Percentiles rank a stretch among this genome's conserved stretches.
Conservation (phyloP, 2,113 vertebrate genomes). For the Lipotes vexillifer region DNA sequence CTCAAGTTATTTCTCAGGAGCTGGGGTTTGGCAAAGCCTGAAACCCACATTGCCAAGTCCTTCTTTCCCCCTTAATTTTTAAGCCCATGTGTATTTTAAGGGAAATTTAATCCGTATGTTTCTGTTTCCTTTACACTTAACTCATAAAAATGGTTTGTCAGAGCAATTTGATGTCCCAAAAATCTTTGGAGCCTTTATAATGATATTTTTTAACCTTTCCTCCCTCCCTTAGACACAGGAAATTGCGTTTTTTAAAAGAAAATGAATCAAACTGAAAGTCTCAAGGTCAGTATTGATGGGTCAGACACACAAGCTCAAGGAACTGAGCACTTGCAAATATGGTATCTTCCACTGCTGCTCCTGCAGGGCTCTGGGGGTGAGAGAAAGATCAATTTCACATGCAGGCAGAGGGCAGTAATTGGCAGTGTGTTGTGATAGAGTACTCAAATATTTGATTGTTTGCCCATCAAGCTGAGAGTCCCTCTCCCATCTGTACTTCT, state of each 20-base stretch:
- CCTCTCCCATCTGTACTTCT: not conserved
- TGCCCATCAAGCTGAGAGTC: not conserved
- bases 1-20: slow-evolving; percentile 77
- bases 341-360: not conserved
- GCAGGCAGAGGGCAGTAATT: not conserved
- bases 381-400: not conserved
- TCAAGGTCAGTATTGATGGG: slow-evolving; percentile 53
- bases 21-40: slow-evolving; percentile 72
- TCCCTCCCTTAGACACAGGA: slow-evolving; percentile 63
- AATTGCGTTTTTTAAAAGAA: slow-evolving; percentile 59
- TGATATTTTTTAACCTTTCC: slow-evolving; percentile 72
- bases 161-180: slow-evolving; percentile 72
- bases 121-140: slow-evolving; percentile 77
- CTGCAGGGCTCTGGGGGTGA: not conserved
- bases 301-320: slow-evolving; percentile 33
- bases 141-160: slow-evolving; percentile 77
- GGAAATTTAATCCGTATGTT: slow-evolving; percentile 76
- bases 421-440: not conserved
- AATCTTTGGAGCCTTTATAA: slow-evolving; percentile 70
- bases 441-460: not conserved
- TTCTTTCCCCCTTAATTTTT: slow-evolving; percentile 73
- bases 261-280: slow-evolving; percentile 68
- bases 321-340: not conserved
- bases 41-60: slow-evolving; percentile 64
- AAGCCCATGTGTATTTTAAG: slow-evolving; percentile 77